Base-by-base conservation (phyloP, 2,888 invertebrate genomes). In the Eristalis pertinax region DNA sequence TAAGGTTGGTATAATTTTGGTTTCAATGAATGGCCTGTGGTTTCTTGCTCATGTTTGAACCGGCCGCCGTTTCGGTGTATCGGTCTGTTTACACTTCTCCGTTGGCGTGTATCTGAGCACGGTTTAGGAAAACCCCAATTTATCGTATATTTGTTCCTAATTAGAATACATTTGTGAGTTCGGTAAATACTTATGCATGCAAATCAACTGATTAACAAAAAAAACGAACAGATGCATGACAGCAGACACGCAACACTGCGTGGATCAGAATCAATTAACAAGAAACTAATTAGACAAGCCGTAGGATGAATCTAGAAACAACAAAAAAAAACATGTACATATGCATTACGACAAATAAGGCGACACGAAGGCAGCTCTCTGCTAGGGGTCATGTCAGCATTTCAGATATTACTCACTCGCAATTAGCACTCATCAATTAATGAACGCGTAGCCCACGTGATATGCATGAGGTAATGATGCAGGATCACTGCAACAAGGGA, bases 101-200 rank as follows among this genome's bases (percentile, higher is more conserved):
- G 1, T n/a, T 3, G 38, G 38, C 13, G 13, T 56, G 19, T 56
- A 56, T 56, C 56, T 56, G n/a, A 58, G 8, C 43, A 43, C 5
- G 2, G n/a, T 43, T 43, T 43, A 58, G 58, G 60, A 26, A 60
- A 60, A 26, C 26, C 60, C 26, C 26, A 29, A 29, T 24, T 60
- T 11, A 60, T 19, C 26, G 50, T 74, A 74, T n/a, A 74, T 64
- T 73, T 8, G 13, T 2, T 35, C 24, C 35, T 64, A 22, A 64
- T 64, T 64, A 64, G 35, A 74, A 65, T 65, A 65, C 32, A 56
- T 74, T 56, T 65, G 13, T n/a, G 10, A 26, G 43, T 56, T 56
- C 2, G 32, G 29, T 56, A 29, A 58, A 41, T 26, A 26, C 24
- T 56, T 26, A 26, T 67, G 19, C 64, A 41, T 60, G 67, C 38